Percentiles rank a stretch among this genome's conserved stretches.
phyloP scores from a whole-genome alignment of 2,113 vertebrate genomes.

The Dasypus novemcinctus region DNA sequence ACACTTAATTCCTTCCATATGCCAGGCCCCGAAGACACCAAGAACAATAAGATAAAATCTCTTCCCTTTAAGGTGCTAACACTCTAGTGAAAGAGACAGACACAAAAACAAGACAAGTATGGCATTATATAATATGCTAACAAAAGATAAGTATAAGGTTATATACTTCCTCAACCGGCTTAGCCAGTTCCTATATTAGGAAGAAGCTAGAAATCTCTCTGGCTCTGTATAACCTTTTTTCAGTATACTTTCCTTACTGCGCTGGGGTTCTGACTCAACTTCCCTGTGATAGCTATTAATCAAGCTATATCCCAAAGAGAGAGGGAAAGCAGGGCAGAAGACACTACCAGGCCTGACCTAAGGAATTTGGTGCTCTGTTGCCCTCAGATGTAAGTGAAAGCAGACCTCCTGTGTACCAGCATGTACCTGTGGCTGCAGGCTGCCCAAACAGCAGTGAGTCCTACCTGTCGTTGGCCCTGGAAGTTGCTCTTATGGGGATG shows the following conservation, averaged over 20 bases:
- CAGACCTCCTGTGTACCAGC: slow-evolving; percentile 94
- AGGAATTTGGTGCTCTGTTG: slow-evolving; percentile 54
- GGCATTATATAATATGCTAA: slow-evolving; percentile 14
- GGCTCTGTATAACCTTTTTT: neutral
- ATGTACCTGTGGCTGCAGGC: slow-evolving; percentile 88
- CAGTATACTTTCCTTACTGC: slow-evolving; percentile 42
- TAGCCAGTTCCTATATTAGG: neutral
- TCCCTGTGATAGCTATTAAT: slow-evolving; percentile 19
- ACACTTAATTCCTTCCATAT: neutral
- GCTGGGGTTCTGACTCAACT: slow-evolving; percentile 40
- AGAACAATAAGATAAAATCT: neutral
- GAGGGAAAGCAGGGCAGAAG: slow-evolving; percentile 72
- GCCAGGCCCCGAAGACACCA: neutral
- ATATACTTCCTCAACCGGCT: slow-evolving; percentile 20
- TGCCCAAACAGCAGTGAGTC: slow-evolving; percentile 90
- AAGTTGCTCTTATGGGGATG: slow-evolving; percentile 98
- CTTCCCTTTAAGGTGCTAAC: neutral
- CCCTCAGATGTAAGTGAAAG: slow-evolving; percentile 90
- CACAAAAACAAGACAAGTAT: slow-evolving; percentile 16
- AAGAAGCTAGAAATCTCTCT: slow-evolving; percentile 30
- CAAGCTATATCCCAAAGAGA: slow-evolving; percentile 31
- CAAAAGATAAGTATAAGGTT: slow-evolving; percentile 44
- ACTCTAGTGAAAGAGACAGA: slow-evolving; percentile 30
- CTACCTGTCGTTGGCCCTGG: slow-evolving; percentile 95
- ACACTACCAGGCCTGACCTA: neutral